phyloP scores from a whole-genome alignment of 2,888 invertebrate species.

The Cephus pulcher region DNA sequence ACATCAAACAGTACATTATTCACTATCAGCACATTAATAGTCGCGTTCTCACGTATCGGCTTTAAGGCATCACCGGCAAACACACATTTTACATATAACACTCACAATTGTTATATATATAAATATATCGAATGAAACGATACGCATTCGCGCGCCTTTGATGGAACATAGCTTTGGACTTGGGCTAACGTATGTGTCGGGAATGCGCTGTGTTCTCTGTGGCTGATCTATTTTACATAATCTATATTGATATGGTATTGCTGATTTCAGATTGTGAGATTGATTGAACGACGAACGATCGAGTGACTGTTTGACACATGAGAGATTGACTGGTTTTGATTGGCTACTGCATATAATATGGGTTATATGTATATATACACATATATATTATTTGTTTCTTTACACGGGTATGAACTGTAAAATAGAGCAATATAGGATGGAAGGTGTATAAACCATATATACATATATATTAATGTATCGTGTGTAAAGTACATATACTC shows the following conservation, averaged over 20 bases:
- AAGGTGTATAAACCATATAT: no score
- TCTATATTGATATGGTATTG: neutral
- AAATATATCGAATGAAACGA: constrained; percentile 3
- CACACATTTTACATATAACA: neutral
- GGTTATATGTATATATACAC: neutral
- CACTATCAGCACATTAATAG: neutral
- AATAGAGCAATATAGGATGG: no score
- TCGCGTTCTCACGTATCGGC: neutral
- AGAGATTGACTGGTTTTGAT: neutral
- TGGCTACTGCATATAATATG: neutral
- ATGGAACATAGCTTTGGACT: constrained; percentile 17
- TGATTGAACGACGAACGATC: constrained; percentile 1
- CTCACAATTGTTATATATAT: constrained; percentile 1
- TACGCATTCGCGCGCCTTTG: constrained; percentile 10
- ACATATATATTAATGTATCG: no score
- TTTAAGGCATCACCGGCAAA: neutral
- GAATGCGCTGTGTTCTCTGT: constrained; percentile 21
- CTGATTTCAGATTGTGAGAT: neutral
- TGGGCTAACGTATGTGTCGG: constrained; percentile 19
- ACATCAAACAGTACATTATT: neutral
- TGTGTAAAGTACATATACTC: no score
- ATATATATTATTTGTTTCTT: neutral
- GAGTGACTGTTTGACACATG: neutral
- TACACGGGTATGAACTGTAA: no score
- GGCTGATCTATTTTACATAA: constrained; percentile 9